Evolutionary conservation across 2,113 vertebrate species (phyloP), one percentile per base, ranked within the genome.

Genomic region (Leptodactylus fuscus): DNA sequence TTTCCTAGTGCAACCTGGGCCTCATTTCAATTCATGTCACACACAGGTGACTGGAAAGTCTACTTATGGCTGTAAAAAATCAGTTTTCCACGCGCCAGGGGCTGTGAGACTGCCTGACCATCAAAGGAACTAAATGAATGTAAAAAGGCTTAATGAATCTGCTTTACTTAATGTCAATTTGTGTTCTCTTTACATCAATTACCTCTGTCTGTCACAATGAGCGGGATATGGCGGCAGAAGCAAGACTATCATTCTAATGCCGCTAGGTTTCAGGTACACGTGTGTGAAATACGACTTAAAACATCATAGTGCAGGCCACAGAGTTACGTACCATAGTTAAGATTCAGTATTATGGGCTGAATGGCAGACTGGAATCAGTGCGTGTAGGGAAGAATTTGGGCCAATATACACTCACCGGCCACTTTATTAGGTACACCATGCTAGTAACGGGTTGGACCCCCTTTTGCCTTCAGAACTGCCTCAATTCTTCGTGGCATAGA

Each of bases 21-120:
- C 83, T 85, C 5, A 70, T 85, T 70, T 70, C 76, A 36, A 85
- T 79, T 70, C 83, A 44, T 71, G 75, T 85, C 83, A 85, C 83
- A 85, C 24, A 38, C 76, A 80, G 76, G 83, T 80, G 62, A 78
- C 75, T 70, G 60, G 60, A 80, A 85, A 71, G 46, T 36, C 44
- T 44, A 53, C 83, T 79, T 67, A 80, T 27, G 48, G 22, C 41
- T 53, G 76, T 55, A 58, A 67, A 85, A 75, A 79, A 85, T 71
- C 75, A 49, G 58, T 67, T 85, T 85, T 85, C 75, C 34, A 55
- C 83, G 29, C 75, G 34, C 60, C 34, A 58, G 83, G 15, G 83
- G 46, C 83, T 80, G 32, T n/a, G 75, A 29, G 41, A 18, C 75
- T 55, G 75, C 51, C 83, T 71, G 83, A 55, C 83, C 83, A 78